Conservation (phyloP, 2,797 vertebrate species). For the Hippocampus kuda region DNA sequence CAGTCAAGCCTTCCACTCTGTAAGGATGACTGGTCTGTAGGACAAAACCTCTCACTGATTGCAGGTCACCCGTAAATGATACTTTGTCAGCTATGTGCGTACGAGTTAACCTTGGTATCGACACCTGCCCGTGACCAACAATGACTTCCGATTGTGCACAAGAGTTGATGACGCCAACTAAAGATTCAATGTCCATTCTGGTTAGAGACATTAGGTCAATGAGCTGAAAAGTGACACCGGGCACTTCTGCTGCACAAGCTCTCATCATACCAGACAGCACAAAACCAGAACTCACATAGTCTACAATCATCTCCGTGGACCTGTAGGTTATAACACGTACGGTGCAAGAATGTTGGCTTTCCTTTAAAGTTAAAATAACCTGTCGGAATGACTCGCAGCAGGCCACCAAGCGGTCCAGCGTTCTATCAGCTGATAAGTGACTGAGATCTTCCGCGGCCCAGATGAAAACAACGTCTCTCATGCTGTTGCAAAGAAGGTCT, state of each 20-base stretch:
- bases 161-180: conserved; percentile 63
- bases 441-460: conserved; percentile 70
- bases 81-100: conserved; percentile 37
- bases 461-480: conserved; percentile 68
- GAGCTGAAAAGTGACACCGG: conserved; percentile 60
- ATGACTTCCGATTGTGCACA: conserved; percentile 66
- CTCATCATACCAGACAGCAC: conserved; percentile 73
- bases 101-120: conserved; percentile 53
- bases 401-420: conserved; percentile 59
- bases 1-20: conserved; percentile 54
- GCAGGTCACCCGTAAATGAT: conserved; percentile 14
- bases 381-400: conserved; percentile 74
- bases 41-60: conserved; percentile 38
- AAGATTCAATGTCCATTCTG: conserved; percentile 60
- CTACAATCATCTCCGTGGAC: conserved; percentile 63
- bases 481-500: conserved; percentile 32
- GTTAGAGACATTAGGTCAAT: conserved; percentile 67
- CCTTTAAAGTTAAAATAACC: conserved; percentile 66
- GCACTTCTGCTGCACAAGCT: conserved; percentile 66
- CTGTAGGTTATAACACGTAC: conserved; percentile 73
- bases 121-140: conserved; percentile 65
- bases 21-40: conserved; percentile 73
- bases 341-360: conserved; percentile 32
- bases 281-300: conserved; percentile 73
- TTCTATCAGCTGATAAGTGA: conserved; percentile 52